phyloP scores from a whole-genome alignment of 2,113 vertebrate species.

The Taurulus bubalis region DNA sequence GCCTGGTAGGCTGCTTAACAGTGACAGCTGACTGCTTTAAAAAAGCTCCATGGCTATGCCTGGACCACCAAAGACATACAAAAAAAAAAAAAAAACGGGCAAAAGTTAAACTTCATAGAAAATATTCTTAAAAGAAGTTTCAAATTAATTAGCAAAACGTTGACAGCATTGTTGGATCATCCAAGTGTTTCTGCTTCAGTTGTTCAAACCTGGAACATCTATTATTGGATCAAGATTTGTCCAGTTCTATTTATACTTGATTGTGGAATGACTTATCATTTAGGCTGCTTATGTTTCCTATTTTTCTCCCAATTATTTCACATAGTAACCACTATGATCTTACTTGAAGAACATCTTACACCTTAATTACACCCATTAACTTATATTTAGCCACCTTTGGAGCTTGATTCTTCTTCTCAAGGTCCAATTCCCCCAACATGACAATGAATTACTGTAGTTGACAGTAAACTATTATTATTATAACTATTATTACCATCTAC shows the following conservation, averaged over 20 bases:
- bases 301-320: no score
- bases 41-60: constrained; percentile 40
- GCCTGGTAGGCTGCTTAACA: constrained; percentile 40
- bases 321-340: no score
- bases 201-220: not conserved
- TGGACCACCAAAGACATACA: constrained; percentile 32
- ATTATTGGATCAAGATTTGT: not conserved
- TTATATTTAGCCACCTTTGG: not conserved
- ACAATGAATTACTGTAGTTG: constrained; percentile 22
- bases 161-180: not conserved
- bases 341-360: not conserved
- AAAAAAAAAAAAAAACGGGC: not conserved
- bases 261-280: no score
- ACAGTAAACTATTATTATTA: constrained; percentile 46
- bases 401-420: not conserved
- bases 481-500: not conserved
- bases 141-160: not conserved
- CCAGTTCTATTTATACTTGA: not conserved
- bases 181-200: not conserved
- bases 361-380: not conserved
- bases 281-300: no score
- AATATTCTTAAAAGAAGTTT: not conserved
- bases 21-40: constrained; percentile 71
- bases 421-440: not conserved
- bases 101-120: not conserved